phyloP scores from a whole-genome alignment of 2,797 vertebrate species.

The Cyclura pinguis region DNA sequence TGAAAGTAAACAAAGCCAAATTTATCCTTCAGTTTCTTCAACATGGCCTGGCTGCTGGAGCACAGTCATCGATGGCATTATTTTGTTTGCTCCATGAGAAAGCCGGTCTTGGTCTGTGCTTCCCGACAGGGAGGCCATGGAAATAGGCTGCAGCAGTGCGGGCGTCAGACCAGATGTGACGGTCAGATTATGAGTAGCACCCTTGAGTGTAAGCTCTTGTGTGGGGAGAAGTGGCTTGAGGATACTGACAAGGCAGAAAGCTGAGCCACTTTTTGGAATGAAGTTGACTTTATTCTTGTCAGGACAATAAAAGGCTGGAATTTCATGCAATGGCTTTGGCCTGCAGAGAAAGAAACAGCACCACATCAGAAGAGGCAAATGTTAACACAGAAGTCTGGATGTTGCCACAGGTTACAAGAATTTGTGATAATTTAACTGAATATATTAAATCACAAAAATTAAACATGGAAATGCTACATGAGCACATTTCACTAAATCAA shows the following conservation, averaged over 20 bases:
- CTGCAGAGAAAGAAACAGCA: slow-evolving; percentile 78
- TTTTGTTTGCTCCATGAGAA: slow-evolving; percentile 86
- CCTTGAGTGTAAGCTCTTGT: slow-evolving; percentile 92
- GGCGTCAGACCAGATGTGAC: slow-evolving; percentile 87
- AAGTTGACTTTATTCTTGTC: slow-evolving; percentile 99
- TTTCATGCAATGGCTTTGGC: slow-evolving; percentile 93
- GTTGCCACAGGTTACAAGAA: neutral
- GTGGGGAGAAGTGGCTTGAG: slow-evolving; percentile 96
- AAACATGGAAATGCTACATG: neutral
- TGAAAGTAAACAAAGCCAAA: slow-evolving; percentile 35
- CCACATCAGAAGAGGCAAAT: slow-evolving; percentile 37
- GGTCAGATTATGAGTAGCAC: slow-evolving; percentile 90
- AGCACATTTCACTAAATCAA: neutral
- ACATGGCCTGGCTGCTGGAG: slow-evolving; percentile 83
- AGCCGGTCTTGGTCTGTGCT: slow-evolving; percentile 85
- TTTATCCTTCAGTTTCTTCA: slow-evolving; percentile 94
- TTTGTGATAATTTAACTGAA: slow-evolving; percentile 8
- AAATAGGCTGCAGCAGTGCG: slow-evolving; percentile 83
- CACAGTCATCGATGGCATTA: slow-evolving; percentile 85
- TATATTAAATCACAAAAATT: neutral
- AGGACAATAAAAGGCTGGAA: slow-evolving; percentile 96
- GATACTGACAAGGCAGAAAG: slow-evolving; percentile 99
- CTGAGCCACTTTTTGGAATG: slow-evolving; percentile 99
- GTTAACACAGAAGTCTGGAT: slow-evolving; percentile 16
- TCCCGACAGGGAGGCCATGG: slow-evolving; percentile 81